A percentile compares a stretch with the other conserved stretches of the same genome.
Conservation (phyloP, 1,140 invertebrate species). For the Drosophila pachea region DNA sequence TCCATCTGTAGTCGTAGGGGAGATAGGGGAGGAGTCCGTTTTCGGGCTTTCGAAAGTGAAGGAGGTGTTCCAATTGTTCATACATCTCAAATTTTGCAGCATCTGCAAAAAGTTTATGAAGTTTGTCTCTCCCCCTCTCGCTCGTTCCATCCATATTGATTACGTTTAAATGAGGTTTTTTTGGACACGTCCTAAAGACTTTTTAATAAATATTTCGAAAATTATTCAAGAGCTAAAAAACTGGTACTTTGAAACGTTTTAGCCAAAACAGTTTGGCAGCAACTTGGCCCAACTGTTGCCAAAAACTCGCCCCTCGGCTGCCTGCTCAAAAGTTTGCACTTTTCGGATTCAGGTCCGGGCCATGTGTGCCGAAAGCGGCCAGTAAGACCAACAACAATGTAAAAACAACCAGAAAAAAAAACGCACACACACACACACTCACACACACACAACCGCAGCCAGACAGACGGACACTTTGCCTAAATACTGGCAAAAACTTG, state of each 20-base stretch:
- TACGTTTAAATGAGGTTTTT: slow-evolving; percentile 4
- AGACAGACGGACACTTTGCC: slow-evolving; percentile 48
- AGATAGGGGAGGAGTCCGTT: neutral
- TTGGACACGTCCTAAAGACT: neutral
- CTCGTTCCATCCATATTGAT: neutral
- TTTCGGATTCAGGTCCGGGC: slow-evolving; percentile 9
- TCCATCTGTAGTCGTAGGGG: neutral
- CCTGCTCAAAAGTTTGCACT: slow-evolving; percentile 33
- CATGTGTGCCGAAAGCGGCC: slow-evolving; percentile 56
- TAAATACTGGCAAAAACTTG: slow-evolving; percentile 71
- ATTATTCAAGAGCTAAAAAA: slow-evolving; percentile 18
- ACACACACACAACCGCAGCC: slow-evolving; percentile 15
- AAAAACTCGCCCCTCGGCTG: slow-evolving; percentile 29
- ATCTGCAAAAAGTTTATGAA: neutral
- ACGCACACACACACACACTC: slow-evolving; percentile 25
- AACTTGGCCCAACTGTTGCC: slow-evolving; percentile 49
- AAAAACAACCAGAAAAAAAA: slow-evolving; percentile 35
- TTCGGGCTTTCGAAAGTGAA: too few relatives aligned
- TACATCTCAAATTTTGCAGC: too few relatives aligned
- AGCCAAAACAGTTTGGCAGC: slow-evolving; percentile 39
- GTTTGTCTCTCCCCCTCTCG: neutral
- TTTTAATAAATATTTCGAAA: slow-evolving; percentile 27
- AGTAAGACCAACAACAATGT: slow-evolving; percentile 14
- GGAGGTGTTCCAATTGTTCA: neutral
- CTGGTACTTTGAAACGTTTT: slow-evolving; percentile 19